A percentile compares a stretch with the other conserved stretches of the same genome.
These are phyloP conservation scores for Drosophila mimetica DNA, from an alignment of 2,888 invertebrate genomes.

Conservation along the genomic window DNA sequence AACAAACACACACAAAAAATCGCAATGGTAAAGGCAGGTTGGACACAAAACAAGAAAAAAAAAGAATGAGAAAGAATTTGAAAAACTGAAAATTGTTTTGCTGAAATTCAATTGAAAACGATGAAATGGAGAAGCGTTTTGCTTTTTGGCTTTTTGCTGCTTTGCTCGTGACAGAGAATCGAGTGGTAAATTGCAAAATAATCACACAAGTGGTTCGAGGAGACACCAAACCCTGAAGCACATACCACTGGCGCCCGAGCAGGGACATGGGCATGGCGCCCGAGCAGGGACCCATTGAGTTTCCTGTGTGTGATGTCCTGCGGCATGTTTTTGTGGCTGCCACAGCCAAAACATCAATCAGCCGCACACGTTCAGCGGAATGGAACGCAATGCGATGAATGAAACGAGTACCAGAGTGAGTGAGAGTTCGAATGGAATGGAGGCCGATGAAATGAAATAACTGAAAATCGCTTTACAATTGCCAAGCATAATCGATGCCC, in stretches of 20 bases:
- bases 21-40: no score
- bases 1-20: slow-evolving; percentile 27
- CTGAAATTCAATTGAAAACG: slow-evolving; percentile 68
- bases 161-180: slow-evolving; percentile 21
- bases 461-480: slow-evolving; percentile 84
- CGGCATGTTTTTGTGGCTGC: slow-evolving; percentile 70
- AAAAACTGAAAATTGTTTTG: slow-evolving; percentile 40
- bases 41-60: no score
- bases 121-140: slow-evolving; percentile 26
- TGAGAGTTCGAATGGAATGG: background rate
- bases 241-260: background rate
- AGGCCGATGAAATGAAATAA: slow-evolving; percentile 62
- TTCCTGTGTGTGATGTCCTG: slow-evolving; percentile 53
- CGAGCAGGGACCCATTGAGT: slow-evolving; percentile 8
- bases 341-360: slow-evolving; percentile 70
- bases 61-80: no score
- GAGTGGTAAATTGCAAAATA: slow-evolving; percentile 77
- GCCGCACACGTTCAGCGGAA: slow-evolving; percentile 30
- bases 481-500: slow-evolving; percentile 84
- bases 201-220: slow-evolving; percentile 77
- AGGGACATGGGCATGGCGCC: background rate
- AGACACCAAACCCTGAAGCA: background rate
- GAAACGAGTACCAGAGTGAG: no score
- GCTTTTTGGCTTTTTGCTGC: slow-evolving; percentile 22
- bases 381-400: slow-evolving; percentile 10